Percentiles rank a stretch among this genome's conserved stretches.
phyloP scores from a whole-genome alignment of 2,113 vertebrate species.

The Eretmochelys imbricata region DNA sequence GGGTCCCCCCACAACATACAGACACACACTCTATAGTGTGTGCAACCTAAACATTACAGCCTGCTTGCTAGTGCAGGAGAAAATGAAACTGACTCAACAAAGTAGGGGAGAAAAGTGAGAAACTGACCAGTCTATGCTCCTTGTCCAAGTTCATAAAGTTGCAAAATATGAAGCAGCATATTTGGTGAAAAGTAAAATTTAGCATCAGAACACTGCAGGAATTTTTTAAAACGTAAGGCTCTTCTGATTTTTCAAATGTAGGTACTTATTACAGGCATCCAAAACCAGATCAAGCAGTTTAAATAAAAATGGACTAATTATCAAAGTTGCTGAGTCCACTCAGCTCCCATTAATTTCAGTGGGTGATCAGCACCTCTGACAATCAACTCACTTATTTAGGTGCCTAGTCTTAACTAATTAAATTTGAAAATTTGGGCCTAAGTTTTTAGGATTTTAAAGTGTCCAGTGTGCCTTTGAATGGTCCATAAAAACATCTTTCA shows the following conservation, averaged over 20 bases:
- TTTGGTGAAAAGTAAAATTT: neutral
- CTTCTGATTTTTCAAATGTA: neutral
- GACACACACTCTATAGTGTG: neutral
- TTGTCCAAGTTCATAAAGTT: neutral
- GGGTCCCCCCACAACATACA: neutral
- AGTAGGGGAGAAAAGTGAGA: neutral
- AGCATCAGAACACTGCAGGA: neutral
- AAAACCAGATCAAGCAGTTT: neutral
- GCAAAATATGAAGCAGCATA: neutral
- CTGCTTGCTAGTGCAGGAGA: neutral
- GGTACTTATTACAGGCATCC: neutral
- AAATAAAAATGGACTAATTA: neutral
- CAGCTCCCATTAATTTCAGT: neutral
- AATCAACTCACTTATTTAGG: neutral
- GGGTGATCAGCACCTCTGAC: neutral
- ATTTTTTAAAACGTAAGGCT: neutral
- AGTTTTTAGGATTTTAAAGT: neutral
- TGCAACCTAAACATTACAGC: neutral
- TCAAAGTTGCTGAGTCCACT: neutral
- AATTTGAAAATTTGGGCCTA: neutral
- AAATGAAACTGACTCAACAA: neutral
- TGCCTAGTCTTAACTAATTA: neutral
- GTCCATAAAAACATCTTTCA: neutral
- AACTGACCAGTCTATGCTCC: neutral
- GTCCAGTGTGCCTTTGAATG: neutral